Conservation (phyloP, 2,113 vertebrate genomes). For the Physeter macrocephalus region DNA sequence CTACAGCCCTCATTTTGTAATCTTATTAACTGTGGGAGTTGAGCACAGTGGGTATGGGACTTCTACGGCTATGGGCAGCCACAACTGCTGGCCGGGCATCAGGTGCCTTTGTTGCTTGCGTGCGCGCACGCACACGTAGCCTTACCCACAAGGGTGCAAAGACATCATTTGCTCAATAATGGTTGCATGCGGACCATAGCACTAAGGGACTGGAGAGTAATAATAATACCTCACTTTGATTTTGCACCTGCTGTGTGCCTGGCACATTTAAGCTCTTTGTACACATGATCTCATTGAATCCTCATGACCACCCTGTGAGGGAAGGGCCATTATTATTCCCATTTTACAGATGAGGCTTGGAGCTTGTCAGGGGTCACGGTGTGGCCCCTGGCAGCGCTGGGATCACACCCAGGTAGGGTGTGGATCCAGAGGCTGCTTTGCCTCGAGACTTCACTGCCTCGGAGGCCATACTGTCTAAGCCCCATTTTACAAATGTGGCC, state of each 20-base stretch:
- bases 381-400: neutral
- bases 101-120: neutral
- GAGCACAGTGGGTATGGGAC: conserved; percentile 37
- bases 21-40: conserved; percentile 63
- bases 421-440: neutral
- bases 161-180: neutral
- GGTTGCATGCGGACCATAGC: neutral
- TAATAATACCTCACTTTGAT: neutral
- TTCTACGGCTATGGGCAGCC: neutral
- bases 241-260: neutral
- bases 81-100: conserved; percentile 15
- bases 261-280: neutral
- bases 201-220: neutral
- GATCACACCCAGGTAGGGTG: neutral
- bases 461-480: neutral
- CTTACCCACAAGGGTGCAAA: neutral
- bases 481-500: neutral
- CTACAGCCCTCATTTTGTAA: conserved; percentile 52
- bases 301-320: neutral
- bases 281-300: neutral
- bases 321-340: neutral
- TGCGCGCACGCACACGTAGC: neutral
- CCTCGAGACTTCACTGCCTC: neutral
- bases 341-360: neutral
- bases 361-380: neutral